Percentiles rank a stretch among this genome's conserved stretches.
Evolutionary conservation across 2,797 vertebrate species (phyloP).

Genomic region (Enteromius anoplus): DNA sequence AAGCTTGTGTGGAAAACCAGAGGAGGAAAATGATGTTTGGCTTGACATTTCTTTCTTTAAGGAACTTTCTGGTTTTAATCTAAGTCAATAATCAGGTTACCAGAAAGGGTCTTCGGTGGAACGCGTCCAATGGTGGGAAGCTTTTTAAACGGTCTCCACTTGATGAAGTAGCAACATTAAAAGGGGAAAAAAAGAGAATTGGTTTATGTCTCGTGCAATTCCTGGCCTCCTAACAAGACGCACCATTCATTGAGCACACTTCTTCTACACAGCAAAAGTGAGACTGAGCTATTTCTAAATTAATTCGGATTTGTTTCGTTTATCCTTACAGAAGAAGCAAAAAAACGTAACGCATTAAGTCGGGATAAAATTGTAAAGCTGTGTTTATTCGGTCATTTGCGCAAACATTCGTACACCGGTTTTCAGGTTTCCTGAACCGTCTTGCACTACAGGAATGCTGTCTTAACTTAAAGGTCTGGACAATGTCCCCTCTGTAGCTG

Average conservation of each 20-base stretch:
- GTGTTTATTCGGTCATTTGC: slow-evolving; percentile 41
- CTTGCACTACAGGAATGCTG: slow-evolving; percentile 47
- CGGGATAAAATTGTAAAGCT: slow-evolving; percentile 36
- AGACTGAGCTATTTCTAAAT: slow-evolving; percentile 32
- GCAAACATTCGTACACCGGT: slow-evolving; percentile 40
- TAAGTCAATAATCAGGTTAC: slow-evolving; percentile 21
- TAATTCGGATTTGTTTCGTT: slow-evolving; percentile 39
- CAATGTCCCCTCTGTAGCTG: slow-evolving; percentile 59
- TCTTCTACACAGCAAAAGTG: slow-evolving; percentile 22
- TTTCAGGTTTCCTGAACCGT: slow-evolving; percentile 54
- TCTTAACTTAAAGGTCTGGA: slow-evolving; percentile 53
- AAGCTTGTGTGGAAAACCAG: slow-evolving; percentile 32
- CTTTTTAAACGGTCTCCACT: not conserved
- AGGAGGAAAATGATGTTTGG: slow-evolving; percentile 27
- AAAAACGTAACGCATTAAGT: slow-evolving; percentile 41
- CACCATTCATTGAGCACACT: not conserved
- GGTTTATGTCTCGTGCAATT: slow-evolving; percentile 16
- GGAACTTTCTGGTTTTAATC: slow-evolving; percentile 40
- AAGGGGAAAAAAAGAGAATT: slow-evolving; percentile 17
- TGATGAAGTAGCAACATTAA: slow-evolving; percentile 20
- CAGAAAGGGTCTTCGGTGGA: slow-evolving; percentile 21
- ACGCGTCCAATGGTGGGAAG: not conserved
- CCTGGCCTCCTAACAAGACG: slow-evolving; percentile 22
- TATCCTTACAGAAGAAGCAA: slow-evolving; percentile 29
- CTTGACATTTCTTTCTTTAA: slow-evolving; percentile 21